Evolutionary conservation across 2,797 vertebrate genomes (phyloP).

Genomic region (Taenioides sp.): DNA sequence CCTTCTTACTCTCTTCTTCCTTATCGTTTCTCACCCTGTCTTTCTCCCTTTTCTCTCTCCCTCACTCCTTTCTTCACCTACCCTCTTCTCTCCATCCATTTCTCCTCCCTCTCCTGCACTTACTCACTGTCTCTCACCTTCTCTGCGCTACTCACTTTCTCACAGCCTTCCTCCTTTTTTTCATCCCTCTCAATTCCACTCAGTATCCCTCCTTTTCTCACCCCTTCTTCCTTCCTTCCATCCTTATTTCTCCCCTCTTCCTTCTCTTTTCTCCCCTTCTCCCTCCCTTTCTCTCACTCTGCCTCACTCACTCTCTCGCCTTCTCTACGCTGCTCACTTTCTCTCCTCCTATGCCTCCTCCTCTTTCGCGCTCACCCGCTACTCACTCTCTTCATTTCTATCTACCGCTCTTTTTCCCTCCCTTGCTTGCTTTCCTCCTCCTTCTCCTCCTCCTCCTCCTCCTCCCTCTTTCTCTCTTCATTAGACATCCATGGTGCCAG

Average conservation of each 20-base stretch:
- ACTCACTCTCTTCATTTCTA: no score
- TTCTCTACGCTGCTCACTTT: not conserved
- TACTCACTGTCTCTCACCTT: not conserved
- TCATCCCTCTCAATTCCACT: not conserved
- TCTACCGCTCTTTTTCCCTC: not conserved
- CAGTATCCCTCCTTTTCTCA: no score
- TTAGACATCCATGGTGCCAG: conserved; percentile 62
- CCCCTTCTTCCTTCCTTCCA: not conserved
- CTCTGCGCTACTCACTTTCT: not conserved
- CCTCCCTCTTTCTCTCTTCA: conserved; percentile 70
- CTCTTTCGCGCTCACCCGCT: not conserved
- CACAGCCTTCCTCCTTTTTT: no score
- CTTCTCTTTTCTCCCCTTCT: not conserved
- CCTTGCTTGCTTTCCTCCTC: not conserved
- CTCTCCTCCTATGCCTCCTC: not conserved
- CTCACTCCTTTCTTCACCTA: not conserved
- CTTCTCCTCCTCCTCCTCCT: conserved; percentile 18
- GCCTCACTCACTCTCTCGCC: not conserved
- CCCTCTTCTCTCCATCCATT: not conserved
- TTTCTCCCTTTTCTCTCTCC: not conserved
- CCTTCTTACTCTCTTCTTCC: not conserved
- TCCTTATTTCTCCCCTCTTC: not conserved
- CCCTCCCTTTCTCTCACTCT: not conserved
- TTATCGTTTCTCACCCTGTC: no score
- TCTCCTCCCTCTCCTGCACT: not conserved